Base-by-base conservation (phyloP, 2,797 vertebrate genomes). In the Sarcophilus harrisii region DNA sequence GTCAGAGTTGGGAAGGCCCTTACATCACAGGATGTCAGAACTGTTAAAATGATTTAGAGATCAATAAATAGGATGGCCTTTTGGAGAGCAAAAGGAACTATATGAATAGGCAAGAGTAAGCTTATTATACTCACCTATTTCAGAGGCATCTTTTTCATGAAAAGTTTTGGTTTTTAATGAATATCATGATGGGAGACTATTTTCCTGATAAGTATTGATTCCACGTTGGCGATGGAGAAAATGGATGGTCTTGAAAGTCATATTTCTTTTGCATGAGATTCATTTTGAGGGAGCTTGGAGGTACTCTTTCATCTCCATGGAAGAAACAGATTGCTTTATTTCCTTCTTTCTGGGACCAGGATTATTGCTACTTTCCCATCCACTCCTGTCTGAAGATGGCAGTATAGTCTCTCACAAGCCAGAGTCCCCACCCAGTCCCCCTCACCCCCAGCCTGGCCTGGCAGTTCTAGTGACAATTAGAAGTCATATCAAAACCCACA, bases 331-430 rank as follows among this genome's bases (percentile, higher is more conserved):
- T 93, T 0, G 21, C 0, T 0, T 92, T 24, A 0, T 8, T 16
- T 93, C 38, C 0, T 2, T 2, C 1, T 0, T 3, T 4, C 32
- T 18, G 73, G 21, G 38, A 52, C 52, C 45, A 0, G 11, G 1
- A 0, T 0, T 27, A 95, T 0, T 92, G 94, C 49, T 62, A 91
- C 94, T 95, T 96, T 11, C 54, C 28, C 92, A 60, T 92, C 95
- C 96, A 81, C 93, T 95, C 89, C 97, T 92, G 97, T 97, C 98
- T 98, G 98, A 97, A 98, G 98, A 93, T 98, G 98, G 98, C 97
- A 97, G 97, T 98, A 97, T 95, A 97, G 4, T 96, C 91, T 97
- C 98, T 98, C 49, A 0, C 91, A 98, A 97, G 30, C 57, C 0
- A 0, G 0, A 1, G 10, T 28, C 54, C 60, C 0, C 0, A 21